Evolutionary conservation across 1,140 invertebrate genomes (phyloP).

Genomic region (Caerostris darwini): DNA sequence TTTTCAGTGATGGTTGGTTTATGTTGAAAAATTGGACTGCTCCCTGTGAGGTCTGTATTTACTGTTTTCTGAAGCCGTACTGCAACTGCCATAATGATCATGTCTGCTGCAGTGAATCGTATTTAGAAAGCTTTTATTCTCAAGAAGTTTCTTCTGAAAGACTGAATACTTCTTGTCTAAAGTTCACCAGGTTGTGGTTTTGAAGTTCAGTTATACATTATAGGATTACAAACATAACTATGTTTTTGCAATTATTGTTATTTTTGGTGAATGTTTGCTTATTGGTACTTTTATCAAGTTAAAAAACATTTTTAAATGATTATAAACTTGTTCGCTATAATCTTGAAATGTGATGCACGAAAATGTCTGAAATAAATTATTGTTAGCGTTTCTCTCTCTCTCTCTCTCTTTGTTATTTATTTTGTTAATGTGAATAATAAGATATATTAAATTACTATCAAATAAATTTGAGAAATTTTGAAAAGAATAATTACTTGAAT

Average conservation of each 20-base stretch:
- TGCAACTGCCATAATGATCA: conserved; percentile 55
- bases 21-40: conserved; percentile 56
- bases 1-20: conserved; percentile 2
- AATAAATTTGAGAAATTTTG: no score
- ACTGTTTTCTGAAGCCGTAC: background rate
- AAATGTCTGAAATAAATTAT: no score
- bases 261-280: no score
- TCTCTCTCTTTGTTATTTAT: no score
- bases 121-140: conserved; percentile 11
- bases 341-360: no score
- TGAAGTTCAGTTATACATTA: background rate
- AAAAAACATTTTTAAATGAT: no score
- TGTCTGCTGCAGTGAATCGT: background rate
- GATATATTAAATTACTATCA: no score
- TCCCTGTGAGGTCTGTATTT: conserved; percentile 70
- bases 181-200: background rate
- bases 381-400: no score
- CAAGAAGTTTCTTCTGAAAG: background rate
- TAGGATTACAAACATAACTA: background rate
- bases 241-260: background rate
- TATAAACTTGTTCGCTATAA: no score
- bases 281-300: no score
- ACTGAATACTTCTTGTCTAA: background rate
- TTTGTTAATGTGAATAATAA: no score
- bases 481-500: no score